A percentile compares a stretch with the other conserved stretches of the same genome.
Conservation (phyloP, 2,888 invertebrate genomes). For the Ormyrus pomaceus region DNA sequence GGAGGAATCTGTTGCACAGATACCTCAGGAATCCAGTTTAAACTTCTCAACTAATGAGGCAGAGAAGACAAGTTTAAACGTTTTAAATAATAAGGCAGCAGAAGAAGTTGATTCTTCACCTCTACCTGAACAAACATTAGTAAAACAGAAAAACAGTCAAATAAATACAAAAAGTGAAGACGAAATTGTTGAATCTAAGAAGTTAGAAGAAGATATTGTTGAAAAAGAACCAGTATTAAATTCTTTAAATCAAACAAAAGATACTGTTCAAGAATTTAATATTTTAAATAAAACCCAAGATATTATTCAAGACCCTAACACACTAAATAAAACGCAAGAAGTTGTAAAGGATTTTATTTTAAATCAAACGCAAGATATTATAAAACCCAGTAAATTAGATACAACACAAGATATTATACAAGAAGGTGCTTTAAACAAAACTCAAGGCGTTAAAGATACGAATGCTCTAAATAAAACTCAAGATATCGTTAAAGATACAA, state of each 20-base stretch:
- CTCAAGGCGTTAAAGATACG: conserved; percentile 1
- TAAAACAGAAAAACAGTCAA: too few species aligned
- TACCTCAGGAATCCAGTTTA: neutral
- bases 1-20: conserved; percentile 5
- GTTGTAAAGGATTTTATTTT: neutral
- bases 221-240: neutral
- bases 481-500: neutral
- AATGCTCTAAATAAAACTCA: conserved; percentile 4
- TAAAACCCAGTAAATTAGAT: neutral
- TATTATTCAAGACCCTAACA: neutral
- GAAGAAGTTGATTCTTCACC: neutral
- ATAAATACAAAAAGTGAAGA: neutral
- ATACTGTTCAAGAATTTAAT: conserved; percentile 9
- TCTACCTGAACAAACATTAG: too few species aligned
- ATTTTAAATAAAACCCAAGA: conserved; percentile 12
- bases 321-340: conserved; percentile 2
- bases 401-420: neutral
- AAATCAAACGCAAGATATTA: neutral
- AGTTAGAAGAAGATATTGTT: neutral
- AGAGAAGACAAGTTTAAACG: neutral
- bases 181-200: neutral
- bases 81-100: too few species aligned
- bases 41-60: neutral
- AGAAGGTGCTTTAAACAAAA: conserved; percentile 12
- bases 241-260: neutral